A percentile compares a stretch with the other conserved stretches of the same genome.
These are phyloP conservation scores for Petrocephalus schoutedeni DNA, from an alignment of 2,797 vertebrate genomes.

Conservation along the genomic window DNA sequence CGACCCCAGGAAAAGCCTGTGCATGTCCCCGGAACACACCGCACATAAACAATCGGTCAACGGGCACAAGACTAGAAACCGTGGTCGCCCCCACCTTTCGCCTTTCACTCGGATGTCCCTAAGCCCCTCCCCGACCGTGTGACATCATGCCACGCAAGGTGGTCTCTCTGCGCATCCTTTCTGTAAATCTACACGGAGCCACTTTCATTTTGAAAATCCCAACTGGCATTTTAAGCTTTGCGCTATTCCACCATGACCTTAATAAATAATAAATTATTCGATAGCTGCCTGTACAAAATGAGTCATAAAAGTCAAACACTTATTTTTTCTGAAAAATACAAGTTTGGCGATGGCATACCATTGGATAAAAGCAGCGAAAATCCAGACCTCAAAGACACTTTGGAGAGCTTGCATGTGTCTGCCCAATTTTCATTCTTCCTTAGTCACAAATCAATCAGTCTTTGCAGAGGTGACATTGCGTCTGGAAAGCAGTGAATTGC, in stretches of 20 bases:
- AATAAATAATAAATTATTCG: constrained; percentile 15
- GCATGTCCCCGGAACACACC: neutral
- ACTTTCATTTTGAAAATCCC: neutral
- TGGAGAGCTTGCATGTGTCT: neutral
- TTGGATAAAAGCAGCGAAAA: neutral
- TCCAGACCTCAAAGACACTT: neutral
- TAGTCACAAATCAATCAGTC: neutral
- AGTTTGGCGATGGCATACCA: neutral
- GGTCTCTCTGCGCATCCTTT: neutral
- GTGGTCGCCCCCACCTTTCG: neutral
- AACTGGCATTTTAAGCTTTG: constrained; percentile 6
- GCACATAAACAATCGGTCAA: neutral
- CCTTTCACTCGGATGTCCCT: neutral
- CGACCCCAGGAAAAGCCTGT: neutral
- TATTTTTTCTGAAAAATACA: constrained; percentile 1
- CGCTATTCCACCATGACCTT: neutral
- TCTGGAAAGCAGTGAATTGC: neutral
- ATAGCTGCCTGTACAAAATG: constrained; percentile 2
- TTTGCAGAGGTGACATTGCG: neutral
- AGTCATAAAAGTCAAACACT: constrained; percentile 11
- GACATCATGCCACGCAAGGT: neutral
- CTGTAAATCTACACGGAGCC: neutral
- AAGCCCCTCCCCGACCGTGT: neutral
- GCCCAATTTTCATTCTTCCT: neutral
- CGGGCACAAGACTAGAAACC: neutral